Evolutionary conservation across 2,888 invertebrate genomes (phyloP).

Genomic region (Plemyria rubiginata): DNA sequence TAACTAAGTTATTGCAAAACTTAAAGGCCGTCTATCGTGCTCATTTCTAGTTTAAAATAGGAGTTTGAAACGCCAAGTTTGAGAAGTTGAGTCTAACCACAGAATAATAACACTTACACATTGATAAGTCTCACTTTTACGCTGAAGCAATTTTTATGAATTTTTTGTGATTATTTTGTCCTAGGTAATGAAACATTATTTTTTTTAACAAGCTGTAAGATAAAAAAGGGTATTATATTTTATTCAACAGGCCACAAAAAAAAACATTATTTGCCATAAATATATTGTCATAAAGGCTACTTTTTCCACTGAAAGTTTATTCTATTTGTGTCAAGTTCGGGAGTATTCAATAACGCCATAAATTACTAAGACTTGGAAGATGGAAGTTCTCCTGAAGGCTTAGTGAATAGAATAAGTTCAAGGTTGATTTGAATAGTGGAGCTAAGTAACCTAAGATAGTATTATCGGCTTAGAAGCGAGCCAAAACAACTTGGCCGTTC

Average conservation of each 20-base stretch:
- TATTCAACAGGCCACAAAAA: too few relatives aligned
- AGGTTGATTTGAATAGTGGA: conserved; percentile 21
- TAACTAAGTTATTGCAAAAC: conserved; percentile 66
- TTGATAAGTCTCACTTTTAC: not conserved
- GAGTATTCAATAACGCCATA: conserved; percentile 72
- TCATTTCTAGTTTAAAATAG: conserved; percentile 74
- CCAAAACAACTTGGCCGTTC: conserved; percentile 28
- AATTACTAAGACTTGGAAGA: conserved; percentile 63
- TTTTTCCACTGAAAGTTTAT: not conserved
- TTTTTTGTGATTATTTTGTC: too few relatives aligned
- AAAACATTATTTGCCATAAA: too few relatives aligned
- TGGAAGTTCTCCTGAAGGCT: not conserved
- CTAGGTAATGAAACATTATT: too few relatives aligned
- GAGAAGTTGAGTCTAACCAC: conserved; percentile 31
- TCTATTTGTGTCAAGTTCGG: conserved; percentile 24
- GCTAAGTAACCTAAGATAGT: conserved; percentile 26
- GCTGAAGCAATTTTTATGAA: too few relatives aligned
- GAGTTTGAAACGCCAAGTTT: conserved; percentile 70
- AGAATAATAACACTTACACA: conserved; percentile 2
- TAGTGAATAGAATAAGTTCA: conserved; percentile 18
- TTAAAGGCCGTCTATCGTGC: conserved; percentile 55
- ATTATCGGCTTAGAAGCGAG: conserved; percentile 23
- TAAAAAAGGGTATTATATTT: too few relatives aligned
- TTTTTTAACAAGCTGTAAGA: too few relatives aligned
- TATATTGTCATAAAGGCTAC: not conserved